These are phyloP conservation scores for Endomychus coccineus DNA, from an alignment of 2,888 invertebrate species.

Conservation along the genomic window DNA sequence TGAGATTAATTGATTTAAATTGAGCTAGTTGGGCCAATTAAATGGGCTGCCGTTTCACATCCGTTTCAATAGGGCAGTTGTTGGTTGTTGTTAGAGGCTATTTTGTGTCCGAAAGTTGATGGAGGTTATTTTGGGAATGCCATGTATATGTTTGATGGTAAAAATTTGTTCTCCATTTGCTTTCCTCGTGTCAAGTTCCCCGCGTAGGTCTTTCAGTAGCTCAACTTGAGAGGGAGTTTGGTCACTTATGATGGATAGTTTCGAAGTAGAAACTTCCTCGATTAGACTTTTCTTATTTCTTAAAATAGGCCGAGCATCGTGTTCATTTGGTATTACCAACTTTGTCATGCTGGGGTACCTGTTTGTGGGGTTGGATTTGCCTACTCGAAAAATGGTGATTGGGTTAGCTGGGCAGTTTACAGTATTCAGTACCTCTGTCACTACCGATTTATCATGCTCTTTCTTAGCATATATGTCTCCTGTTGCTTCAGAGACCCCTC, in stretches of 20 bases:
- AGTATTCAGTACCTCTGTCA: background rate
- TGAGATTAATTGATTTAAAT: no score
- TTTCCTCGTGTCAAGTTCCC: slow-evolving; percentile 5
- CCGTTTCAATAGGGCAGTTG: slow-evolving; percentile 3
- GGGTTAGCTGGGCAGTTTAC: slow-evolving; percentile 3
- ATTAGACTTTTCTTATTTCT: slow-evolving; percentile 4
- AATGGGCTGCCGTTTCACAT: no score
- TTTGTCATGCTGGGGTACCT: slow-evolving; percentile 3
- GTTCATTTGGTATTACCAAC: slow-evolving; percentile 3
- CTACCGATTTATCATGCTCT: background rate
- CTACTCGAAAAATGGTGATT: slow-evolving; percentile 5
- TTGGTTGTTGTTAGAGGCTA: slow-evolving; percentile 1
- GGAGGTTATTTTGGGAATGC: slow-evolving; percentile 1
- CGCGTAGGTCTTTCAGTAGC: slow-evolving; percentile 1
- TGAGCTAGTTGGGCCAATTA: no score
- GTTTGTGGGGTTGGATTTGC: background rate
- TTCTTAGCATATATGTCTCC: no score
- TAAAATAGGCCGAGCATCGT: slow-evolving; percentile 3
- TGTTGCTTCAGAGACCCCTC: slow-evolving; percentile 2
- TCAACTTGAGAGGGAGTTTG: slow-evolving; percentile 6
- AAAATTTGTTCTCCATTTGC: slow-evolving; percentile 5
- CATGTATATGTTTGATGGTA: slow-evolving; percentile 6
- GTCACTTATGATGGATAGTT: slow-evolving; percentile 6
- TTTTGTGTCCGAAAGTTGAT: slow-evolving; percentile 3
- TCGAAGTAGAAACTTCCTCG: slow-evolving; percentile 2